Percentiles rank a stretch among this genome's conserved stretches.
phyloP scores from a whole-genome alignment of 92 coral and sea anemone genomes.

The Hydrozoanthus gracilis region DNA sequence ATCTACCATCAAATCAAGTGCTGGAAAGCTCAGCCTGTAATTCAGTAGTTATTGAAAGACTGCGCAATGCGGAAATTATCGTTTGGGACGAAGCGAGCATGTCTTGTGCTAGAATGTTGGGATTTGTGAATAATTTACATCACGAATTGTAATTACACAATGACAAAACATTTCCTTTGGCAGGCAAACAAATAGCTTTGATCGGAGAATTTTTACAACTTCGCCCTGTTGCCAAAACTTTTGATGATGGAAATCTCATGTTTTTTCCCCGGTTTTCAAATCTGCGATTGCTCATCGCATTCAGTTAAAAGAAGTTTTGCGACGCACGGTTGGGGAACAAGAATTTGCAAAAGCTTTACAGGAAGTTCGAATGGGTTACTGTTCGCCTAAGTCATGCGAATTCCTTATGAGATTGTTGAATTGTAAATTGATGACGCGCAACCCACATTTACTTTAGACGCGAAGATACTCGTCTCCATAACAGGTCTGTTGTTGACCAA shows the following conservation, averaged over 20 bases:
- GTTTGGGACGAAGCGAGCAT: conserved; percentile 57
- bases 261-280: conserved; percentile 30
- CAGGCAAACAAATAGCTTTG: conserved; percentile 4
- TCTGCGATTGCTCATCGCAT: conserved; percentile 42
- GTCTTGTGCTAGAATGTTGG: conserved; percentile 41
- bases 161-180: no score
- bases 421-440: no score
- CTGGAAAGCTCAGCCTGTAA: conserved; percentile 44
- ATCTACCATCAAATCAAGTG: conserved; percentile 53
- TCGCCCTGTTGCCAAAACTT: conserved; percentile 24
- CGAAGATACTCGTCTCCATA: no score
- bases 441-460: no score
- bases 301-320: conserved; percentile 20
- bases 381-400: no score
- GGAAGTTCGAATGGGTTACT: no score
- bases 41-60: conserved; percentile 36
- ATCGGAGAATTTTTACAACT: conserved; percentile 30
- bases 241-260: conserved; percentile 23
- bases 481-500: no score
- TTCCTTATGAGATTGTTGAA: no score
- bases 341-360: no score
- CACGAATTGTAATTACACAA: background rate
- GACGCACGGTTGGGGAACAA: conserved; percentile 1
- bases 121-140: conserved; percentile 22
- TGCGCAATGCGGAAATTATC: background rate